These are phyloP conservation scores for Potamarius usumacintae DNA, from an alignment of 2,113 vertebrate species.

Conservation along the genomic window DNA sequence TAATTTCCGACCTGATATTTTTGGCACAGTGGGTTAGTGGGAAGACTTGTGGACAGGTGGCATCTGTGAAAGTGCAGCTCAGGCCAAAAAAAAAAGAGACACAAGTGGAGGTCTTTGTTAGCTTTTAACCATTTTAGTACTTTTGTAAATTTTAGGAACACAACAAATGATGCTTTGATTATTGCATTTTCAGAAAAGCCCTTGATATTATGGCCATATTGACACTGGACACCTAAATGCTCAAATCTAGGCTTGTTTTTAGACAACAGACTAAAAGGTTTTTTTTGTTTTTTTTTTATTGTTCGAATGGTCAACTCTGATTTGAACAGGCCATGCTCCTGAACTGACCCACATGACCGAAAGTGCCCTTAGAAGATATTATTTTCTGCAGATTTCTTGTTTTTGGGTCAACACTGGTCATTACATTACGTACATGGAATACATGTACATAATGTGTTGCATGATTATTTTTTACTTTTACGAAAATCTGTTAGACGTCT, in stretches of 20 bases:
- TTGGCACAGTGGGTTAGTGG: slow-evolving; percentile 63
- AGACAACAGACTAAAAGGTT: neutral
- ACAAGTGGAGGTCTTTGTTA: neutral
- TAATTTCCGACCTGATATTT: slow-evolving; percentile 70
- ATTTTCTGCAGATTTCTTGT: no score
- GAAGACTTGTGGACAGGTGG: slow-evolving; percentile 65
- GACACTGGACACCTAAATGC: neutral
- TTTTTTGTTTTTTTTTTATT: no score
- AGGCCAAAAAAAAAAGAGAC: slow-evolving; percentile 54
- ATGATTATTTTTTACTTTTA: neutral
- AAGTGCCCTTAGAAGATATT: neutral
- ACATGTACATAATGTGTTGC: neutral
- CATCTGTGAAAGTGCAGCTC: slow-evolving; percentile 64
- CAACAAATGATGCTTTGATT: neutral
- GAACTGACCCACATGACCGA: neutral
- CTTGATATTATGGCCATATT: neutral
- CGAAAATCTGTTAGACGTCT: neutral
- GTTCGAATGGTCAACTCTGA: neutral
- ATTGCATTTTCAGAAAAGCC: neutral
- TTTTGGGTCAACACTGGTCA: neutral
- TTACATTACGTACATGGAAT: no score
- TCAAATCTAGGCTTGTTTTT: neutral
- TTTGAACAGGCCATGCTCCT: neutral
- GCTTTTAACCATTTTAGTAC: neutral
- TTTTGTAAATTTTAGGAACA: neutral